Conservation (phyloP, 2,888 invertebrate species). For the Vanessa cardui region DNA sequence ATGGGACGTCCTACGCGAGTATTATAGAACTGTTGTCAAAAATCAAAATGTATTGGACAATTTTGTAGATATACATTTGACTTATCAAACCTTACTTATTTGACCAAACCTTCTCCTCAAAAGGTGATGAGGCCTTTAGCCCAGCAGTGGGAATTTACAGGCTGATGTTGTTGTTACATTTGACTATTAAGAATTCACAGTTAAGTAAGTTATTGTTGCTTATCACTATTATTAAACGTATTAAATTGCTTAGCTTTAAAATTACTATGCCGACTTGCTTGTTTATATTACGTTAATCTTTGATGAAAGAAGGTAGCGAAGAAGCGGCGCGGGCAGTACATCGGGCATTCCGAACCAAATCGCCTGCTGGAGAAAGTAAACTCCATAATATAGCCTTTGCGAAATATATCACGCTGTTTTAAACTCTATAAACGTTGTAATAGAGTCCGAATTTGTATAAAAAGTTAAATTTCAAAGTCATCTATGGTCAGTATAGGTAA, state of each 20-base stretch:
- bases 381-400: constrained; percentile 52
- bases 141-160: no score
- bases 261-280: constrained; percentile 27
- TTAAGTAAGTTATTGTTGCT: no score
- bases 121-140: no score
- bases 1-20: no score
- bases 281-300: constrained; percentile 45
- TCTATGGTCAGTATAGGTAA: constrained; percentile 40
- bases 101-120: no score
- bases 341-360: constrained; percentile 74
- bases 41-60: no score
- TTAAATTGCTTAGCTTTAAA: background rate
- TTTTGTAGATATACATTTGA: no score
- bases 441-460: constrained; percentile 27
- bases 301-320: constrained; percentile 55
- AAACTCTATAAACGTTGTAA: background rate
- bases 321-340: constrained; percentile 67
- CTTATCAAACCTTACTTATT: no score
- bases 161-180: no score
- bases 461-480: constrained; percentile 28
- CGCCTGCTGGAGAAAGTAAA: constrained; percentile 77
- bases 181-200: no score
- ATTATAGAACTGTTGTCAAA: no score
- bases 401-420: constrained; percentile 23
- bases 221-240: background rate